Base-by-base conservation (phyloP, 2,888 invertebrate genomes). In the Idaea aversata region DNA sequence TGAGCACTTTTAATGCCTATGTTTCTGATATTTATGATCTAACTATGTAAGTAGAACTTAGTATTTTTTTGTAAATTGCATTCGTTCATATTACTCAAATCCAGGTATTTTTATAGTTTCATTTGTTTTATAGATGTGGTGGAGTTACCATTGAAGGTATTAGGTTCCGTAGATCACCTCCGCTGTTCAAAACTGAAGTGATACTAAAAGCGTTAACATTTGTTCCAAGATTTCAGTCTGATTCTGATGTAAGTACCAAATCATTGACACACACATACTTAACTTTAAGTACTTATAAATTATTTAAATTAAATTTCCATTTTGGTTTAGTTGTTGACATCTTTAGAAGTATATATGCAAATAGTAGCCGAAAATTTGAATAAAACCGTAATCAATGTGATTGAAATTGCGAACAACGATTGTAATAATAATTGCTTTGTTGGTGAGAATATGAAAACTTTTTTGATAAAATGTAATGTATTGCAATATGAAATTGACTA, bases 361-460 rank as follows among this genome's bases (percentile, higher is more conserved):
- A 77, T 76, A 4, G 75, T 80, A 15, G 72, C 72, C 10, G 80
- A 81, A 71, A 81, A 82, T 69, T 36, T 75, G 3, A 75, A 73
- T 34, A 78, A 75, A 61, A 61, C 67, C 47, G 38, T 35, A 7
- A 63, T 80, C 15, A 73, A 72, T 6, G 66, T 77, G 10, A 60
- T 78, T 64, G 76, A 71, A 34, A 63, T 81, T 57, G 25, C 70
- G 5, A 57, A 15, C n/a, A 35, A 25, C n/a, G 64, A 68, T 25
- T 63, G 7, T 5, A 62, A 47, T 47, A 47, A 47, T 47, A 47
- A 47, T 47, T 47, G 7, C 13, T 47, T 35, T 2, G 60, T 78
- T 38, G 75, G 73, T 57, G 63, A 67, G 0, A 62, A 70, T 59
- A 72, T 79, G 7, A 68, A 69, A 57, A 61, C 69, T 10, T n/a